Evolutionary conservation across 2,113 vertebrate genomes (phyloP), one percentile per base, ranked within the genome.

Genomic region (Clarias macrocephalus): DNA sequence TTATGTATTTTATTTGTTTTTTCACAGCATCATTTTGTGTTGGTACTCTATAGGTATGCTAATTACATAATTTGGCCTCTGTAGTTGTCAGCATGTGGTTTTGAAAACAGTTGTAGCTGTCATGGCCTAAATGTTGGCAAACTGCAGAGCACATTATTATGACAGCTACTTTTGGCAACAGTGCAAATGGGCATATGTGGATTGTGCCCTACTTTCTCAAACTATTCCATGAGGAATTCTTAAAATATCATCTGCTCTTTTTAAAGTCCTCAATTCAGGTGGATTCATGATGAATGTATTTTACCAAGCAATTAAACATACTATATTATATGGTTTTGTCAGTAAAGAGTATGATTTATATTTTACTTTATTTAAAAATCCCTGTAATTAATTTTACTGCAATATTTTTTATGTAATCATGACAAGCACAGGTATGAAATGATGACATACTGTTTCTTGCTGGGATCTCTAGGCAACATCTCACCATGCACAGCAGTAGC

Each of bases 121-220:
- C 80, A 77, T 28, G 70, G 70, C 80, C 54, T 42, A 63, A 83
- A 81, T 83, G 56, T 18, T 77, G 19, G 42, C 18, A 83, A 37
- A 82, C 70, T 48, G 80, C 76, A 82, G 82, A 37, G 73, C 66
- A 25, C 84, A 56, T 85, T 33, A 89, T 68, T 87, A 87, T 60
- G 65, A 60, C 70, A 82, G 76, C 88, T 65, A 84, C 57, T 72
- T 86, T 86, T 89, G 83, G 81, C 30, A 80, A 28, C 73, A 72
- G 63, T 62, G 48, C 73, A 68, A 82, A 76, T 82, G 54, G 60
- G 70, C 80, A 73, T 81, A 79, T 80, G 37, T 59, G 66, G 33
- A 18, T 65, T 82, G 62, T 83, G 79, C 11, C 79, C 70, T 25
- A 83, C 62, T 88, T 89, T 87, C 63, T 80, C 65, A 80, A 70